Evolutionary conservation across 2,888 invertebrate genomes (phyloP).

Genomic region (Idaea dimidiata): DNA sequence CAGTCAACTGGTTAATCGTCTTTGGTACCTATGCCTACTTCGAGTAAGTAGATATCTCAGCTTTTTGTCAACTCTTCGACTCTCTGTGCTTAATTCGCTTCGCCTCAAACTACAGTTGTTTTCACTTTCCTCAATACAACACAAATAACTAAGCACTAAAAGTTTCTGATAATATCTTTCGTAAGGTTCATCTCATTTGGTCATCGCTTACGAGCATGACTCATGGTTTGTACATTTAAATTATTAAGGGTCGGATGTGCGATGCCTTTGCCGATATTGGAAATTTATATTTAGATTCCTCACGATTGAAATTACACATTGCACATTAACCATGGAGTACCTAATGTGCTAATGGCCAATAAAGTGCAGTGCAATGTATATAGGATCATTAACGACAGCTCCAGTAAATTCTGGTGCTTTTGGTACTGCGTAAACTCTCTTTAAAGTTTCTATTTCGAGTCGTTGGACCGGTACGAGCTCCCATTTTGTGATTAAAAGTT

Average conservation of each 20-base stretch:
- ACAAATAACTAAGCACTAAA: conserved; percentile 14
- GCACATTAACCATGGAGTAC: conserved; percentile 40
- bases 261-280: conserved; percentile 25
- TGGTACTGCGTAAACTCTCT: conserved; percentile 42
- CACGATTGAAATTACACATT: conserved; percentile 28
- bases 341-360: conserved; percentile 56
- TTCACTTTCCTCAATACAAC: conserved; percentile 33
- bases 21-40: too few relatives aligned
- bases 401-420: conserved; percentile 33
- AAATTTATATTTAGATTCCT: conserved; percentile 43
- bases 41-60: conserved; percentile 28
- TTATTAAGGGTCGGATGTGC: conserved; percentile 25
- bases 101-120: conserved; percentile 50
- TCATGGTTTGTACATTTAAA: conserved; percentile 25
- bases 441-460: conserved; percentile 62
- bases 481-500: conserved; percentile 59
- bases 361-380: conserved; percentile 39
- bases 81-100: conserved; percentile 66
- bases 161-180: conserved; percentile 16
- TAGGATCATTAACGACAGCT: conserved; percentile 55
- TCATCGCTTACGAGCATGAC: conserved; percentile 11
- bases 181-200: conserved; percentile 11
- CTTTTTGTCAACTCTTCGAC: conserved; percentile 69
- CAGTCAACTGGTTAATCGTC: too few relatives aligned
- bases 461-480: conserved; percentile 51